Conservation (phyloP, 1,140 invertebrate genomes). For the Parapsyche elsis region DNA sequence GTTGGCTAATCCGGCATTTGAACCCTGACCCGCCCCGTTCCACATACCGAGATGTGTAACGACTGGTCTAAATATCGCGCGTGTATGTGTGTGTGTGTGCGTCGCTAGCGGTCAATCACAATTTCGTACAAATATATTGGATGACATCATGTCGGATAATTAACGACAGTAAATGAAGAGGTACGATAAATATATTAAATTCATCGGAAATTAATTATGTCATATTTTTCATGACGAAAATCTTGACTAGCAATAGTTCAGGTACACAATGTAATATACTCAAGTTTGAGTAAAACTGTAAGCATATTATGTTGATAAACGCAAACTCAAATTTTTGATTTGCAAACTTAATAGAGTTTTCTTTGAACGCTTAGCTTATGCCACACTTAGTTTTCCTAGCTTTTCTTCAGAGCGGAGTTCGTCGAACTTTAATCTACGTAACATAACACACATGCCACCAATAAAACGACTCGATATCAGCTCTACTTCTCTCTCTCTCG, state of each 20-base stretch:
- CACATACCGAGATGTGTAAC: constrained; percentile 38
- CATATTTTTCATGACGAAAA: too few relatives aligned
- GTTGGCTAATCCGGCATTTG: constrained; percentile 47
- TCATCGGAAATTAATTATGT: too few relatives aligned
- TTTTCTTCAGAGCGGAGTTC: constrained; percentile 1
- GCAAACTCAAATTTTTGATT: background rate
- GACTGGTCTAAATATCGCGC: background rate
- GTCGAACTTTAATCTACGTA: constrained; percentile 51
- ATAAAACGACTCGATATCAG: constrained; percentile 41
- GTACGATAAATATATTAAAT: too few relatives aligned
- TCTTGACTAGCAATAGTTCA: too few relatives aligned
- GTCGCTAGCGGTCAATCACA: background rate
- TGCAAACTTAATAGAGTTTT: too few relatives aligned
- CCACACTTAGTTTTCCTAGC: background rate
- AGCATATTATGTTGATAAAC: too few relatives aligned
- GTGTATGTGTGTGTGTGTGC: background rate
- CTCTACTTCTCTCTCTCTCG: background rate
- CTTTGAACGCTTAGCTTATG: background rate
- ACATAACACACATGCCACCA: constrained; percentile 37
- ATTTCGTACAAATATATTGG: too few relatives aligned
- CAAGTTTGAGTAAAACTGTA: too few relatives aligned
- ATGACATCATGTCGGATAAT: too few relatives aligned
- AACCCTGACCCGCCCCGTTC: constrained; percentile 38
- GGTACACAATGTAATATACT: too few relatives aligned
- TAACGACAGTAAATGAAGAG: too few relatives aligned